Evolutionary conservation across 2,888 invertebrate species (phyloP).

Genomic region (Caenorhabditis sulstoni): DNA sequence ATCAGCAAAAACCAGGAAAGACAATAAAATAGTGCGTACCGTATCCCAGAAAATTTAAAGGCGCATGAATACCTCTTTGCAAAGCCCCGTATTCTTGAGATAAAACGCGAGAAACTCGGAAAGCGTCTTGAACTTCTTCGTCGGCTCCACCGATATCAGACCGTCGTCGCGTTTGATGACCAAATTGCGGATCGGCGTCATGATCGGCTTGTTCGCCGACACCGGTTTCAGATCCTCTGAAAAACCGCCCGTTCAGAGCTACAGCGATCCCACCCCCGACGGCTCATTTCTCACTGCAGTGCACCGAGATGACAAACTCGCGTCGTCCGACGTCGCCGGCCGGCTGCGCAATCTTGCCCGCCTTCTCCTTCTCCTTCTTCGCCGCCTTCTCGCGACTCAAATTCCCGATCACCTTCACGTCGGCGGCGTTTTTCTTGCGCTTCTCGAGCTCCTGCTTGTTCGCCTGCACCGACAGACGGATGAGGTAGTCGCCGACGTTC

Average conservation of each 20-base stretch:
- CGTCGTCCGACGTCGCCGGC: slow-evolving; percentile 23
- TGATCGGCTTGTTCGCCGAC: background rate
- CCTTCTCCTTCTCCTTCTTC: slow-evolving; percentile 37
- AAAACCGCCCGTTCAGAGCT: too few species aligned
- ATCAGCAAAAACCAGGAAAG: too few species aligned
- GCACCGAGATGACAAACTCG: slow-evolving; percentile 44
- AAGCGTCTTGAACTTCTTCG: slow-evolving; percentile 37
- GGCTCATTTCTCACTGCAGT: slow-evolving; percentile 36
- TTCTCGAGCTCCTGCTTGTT: slow-evolving; percentile 41
- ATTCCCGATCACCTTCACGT: slow-evolving; percentile 32
- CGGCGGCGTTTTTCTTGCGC: slow-evolving; percentile 20
- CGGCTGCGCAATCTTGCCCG: slow-evolving; percentile 9
- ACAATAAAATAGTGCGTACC: too few species aligned
- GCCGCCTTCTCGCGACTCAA: slow-evolving; percentile 41
- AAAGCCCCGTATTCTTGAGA: slow-evolving; percentile 22
- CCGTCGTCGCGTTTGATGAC: slow-evolving; percentile 41
- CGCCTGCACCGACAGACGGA: slow-evolving; percentile 47
- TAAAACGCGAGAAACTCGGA: slow-evolving; percentile 29
- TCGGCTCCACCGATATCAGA: slow-evolving; percentile 20
- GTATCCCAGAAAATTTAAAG: too few species aligned
- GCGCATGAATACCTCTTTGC: slow-evolving; percentile 32
- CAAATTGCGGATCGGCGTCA: slow-evolving; percentile 30
- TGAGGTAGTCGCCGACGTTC: slow-evolving; percentile 25
- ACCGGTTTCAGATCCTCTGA: too few species aligned
- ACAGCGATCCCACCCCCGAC: too few species aligned